phyloP scores from a whole-genome alignment of 2,888 invertebrate genomes.

The Noctua fimbriata region DNA sequence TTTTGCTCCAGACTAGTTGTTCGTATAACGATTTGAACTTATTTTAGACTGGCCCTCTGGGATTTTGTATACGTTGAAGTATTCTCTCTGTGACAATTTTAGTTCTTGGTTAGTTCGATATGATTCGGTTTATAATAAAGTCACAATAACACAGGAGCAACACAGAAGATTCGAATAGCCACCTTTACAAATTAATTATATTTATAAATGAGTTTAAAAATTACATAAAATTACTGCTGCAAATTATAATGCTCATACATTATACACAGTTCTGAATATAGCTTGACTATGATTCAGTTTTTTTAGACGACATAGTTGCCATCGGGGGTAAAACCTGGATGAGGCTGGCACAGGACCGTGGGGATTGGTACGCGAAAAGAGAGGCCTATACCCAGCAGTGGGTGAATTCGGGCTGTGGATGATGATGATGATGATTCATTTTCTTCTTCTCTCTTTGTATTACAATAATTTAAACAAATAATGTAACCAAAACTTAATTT shows the following conservation, averaged over 20 bases:
- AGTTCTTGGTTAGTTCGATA: slow-evolving; percentile 25
- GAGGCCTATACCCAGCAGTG: too few relatives aligned
- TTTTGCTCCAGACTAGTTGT: slow-evolving; percentile 30
- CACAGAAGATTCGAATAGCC: background rate
- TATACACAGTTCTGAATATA: background rate
- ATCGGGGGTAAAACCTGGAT: too few relatives aligned
- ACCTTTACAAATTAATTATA: background rate
- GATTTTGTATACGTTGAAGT: slow-evolving; percentile 33
- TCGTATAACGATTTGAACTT: slow-evolving; percentile 55
- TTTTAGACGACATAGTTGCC: too few relatives aligned
- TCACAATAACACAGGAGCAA: background rate
- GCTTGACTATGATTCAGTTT: background rate
- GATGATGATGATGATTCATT: background rate
- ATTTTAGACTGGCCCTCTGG: slow-evolving; percentile 48
- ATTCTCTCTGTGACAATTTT: slow-evolving; percentile 20
- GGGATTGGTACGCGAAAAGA: too few relatives aligned
- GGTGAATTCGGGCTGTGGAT: too few relatives aligned
- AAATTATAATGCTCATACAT: background rate
- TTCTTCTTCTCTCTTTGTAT: background rate
- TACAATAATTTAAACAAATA: background rate
- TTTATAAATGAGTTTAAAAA: slow-evolving; percentile 19
- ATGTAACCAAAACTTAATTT: background rate
- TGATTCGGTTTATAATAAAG: background rate
- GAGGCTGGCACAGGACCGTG: too few relatives aligned
- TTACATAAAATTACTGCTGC: background rate